These are phyloP conservation scores for Melanotaenia maccullochi DNA, from an alignment of 2,797 vertebrate genomes.

Conservation along the genomic window DNA sequence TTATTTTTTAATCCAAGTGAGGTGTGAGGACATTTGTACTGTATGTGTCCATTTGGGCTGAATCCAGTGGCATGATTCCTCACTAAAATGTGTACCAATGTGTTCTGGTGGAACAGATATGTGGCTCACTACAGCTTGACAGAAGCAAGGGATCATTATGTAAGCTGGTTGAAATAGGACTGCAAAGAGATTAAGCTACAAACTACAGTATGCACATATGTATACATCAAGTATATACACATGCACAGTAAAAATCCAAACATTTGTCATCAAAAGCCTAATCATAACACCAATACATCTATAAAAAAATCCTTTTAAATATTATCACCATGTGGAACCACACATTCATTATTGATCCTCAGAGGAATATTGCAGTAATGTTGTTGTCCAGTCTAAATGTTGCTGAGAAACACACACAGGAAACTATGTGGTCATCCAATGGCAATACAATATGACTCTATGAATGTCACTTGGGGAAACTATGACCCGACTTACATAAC, in stretches of 20 bases:
- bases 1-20: not conserved
- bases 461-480: slow-evolving; percentile 50
- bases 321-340: not conserved
- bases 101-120: slow-evolving; percentile 36
- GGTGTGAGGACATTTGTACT: not conserved
- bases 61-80: slow-evolving; percentile 20
- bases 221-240: slow-evolving; percentile 2
- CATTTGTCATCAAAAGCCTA: not conserved
- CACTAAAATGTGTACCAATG: slow-evolving; percentile 17
- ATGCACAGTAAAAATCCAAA: not conserved
- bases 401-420: slow-evolving; percentile 11
- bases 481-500: slow-evolving; percentile 53
- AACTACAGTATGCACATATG: slow-evolving; percentile 11
- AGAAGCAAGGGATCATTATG: slow-evolving; percentile 46
- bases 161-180: slow-evolving; percentile 42
- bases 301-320: not conserved
- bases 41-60: slow-evolving; percentile 1
- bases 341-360: not conserved
- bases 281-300: not conserved
- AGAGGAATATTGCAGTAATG: not conserved
- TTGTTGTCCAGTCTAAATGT: slow-evolving; percentile 1
- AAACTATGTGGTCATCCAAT: slow-evolving; percentile 20
- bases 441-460: slow-evolving; percentile 8
- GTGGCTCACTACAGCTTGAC: slow-evolving; percentile 27
- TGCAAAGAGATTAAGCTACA: slow-evolving; percentile 4